These are phyloP conservation scores for Corydoras maculifer DNA, from an alignment of 2,113 vertebrate species.

Conservation along the genomic window DNA sequence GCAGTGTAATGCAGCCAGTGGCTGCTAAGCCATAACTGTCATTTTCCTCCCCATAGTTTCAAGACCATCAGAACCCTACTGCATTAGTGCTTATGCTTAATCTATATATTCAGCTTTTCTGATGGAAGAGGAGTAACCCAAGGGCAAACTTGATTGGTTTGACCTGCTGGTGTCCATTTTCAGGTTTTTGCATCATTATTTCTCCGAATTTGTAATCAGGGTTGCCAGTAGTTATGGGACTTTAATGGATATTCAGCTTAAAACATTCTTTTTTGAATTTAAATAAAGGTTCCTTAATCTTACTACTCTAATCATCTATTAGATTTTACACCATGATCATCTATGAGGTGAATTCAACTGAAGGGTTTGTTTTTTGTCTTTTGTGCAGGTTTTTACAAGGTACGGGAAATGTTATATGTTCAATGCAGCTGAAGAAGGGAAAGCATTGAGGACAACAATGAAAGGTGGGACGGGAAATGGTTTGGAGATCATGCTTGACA, in stretches of 20 bases:
- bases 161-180: constrained; percentile 14
- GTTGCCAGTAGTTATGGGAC: background rate
- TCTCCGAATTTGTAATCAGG: background rate
- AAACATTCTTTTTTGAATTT: too few species aligned
- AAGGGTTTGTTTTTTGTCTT: constrained; percentile 6
- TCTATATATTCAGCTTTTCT: constrained; percentile 2
- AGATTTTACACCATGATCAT: too few species aligned
- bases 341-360: too few species aligned
- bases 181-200: constrained; percentile 12
- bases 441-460: constrained; percentile 87
- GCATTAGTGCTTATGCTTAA: constrained; percentile 6
- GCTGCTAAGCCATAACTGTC: constrained; percentile 3
- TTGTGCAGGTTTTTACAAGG: constrained; percentile 89
- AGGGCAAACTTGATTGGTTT: constrained; percentile 13
- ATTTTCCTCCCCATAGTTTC: background rate
- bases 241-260: too few species aligned
- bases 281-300: too few species aligned
- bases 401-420: constrained; percentile 99
- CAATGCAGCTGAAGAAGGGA: constrained; percentile 92
- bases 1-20: constrained; percentile 14
- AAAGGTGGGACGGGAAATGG: constrained; percentile 97
- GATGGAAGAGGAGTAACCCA: constrained; percentile 16
- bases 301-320: too few species aligned
- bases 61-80: constrained; percentile 12
- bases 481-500: constrained; percentile 97